Percentiles rank a stretch among this genome's conserved stretches.
Evolutionary conservation across 2,888 invertebrate genomes (phyloP).

Genomic region (Trachelus troglodyta): DNA sequence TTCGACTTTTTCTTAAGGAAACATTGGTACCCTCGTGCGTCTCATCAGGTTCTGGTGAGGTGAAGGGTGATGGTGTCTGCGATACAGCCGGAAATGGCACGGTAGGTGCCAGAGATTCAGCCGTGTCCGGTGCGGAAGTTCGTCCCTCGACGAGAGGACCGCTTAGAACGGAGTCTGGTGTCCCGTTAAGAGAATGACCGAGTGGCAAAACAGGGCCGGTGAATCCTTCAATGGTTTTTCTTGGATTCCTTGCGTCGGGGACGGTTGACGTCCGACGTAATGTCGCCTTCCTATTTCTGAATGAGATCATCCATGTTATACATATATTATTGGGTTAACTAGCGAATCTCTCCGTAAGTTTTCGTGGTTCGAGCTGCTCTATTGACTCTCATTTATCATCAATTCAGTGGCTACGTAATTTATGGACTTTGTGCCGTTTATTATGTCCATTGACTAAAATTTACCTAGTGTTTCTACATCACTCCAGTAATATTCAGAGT

Average conservation of each 20-base stretch:
- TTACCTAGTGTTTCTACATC: background rate
- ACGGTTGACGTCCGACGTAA: constrained; percentile 53
- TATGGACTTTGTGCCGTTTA: background rate
- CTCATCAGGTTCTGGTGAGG: constrained; percentile 34
- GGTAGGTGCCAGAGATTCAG: constrained; percentile 48
- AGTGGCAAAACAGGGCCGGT: constrained; percentile 37
- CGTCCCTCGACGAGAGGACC: constrained; percentile 43
- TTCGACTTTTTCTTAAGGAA: background rate
- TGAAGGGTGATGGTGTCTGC: constrained; percentile 39
- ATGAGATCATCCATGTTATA: background rate
- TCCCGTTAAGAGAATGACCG: constrained; percentile 43
- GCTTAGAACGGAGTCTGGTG: constrained; percentile 51
- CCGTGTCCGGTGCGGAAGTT: constrained; percentile 45
- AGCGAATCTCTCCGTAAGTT: background rate
- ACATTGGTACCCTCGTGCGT: background rate
- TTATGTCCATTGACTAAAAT: background rate
- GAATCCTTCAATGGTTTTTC: constrained; percentile 25
- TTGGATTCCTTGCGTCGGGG: constrained; percentile 34
- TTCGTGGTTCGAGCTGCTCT: background rate
- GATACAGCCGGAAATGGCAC: constrained; percentile 45
- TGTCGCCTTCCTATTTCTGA: constrained; percentile 35
- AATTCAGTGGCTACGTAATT: background rate
- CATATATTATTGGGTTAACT: background rate
- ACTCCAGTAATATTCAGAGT: background rate
- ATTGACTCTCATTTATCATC: background rate